Base-by-base conservation (phyloP, 2,113 vertebrate species). In the Emydura subglobosa region DNA sequence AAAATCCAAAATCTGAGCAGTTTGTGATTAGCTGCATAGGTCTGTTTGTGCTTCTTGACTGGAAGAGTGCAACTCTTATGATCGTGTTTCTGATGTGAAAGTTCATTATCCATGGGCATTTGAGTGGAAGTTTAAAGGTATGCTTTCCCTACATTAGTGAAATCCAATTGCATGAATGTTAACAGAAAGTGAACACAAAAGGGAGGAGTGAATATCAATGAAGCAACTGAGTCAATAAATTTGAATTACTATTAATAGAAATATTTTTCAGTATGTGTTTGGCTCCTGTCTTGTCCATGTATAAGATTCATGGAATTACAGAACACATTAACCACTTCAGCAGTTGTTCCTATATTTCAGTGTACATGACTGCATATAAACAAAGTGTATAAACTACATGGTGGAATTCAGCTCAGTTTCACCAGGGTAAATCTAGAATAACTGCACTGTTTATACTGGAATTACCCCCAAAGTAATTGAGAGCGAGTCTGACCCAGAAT, bases 211-310 rank as follows among this genome's bases (percentile, higher is more conserved):
- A 12, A 68, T 42, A 4, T 59, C 72, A 59, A 79, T 88, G 44
- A 86, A 96, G 34, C 44, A 86, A 72, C 39, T 39, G 54, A 47
- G 27, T 59, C 47, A 72, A 39, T 39, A 72, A 10, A 72, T 39
- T 34, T 72, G 65, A 51, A 68, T 42, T 78, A 47, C 24, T 25
- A 47, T 86, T 87, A 27, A 21, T 27, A 39, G 2, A 17, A 90
- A 34, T 9, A 34, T 5, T 84, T 54, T 57, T 7, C 31, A 65
- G 10, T 84, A 86, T 76, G 5, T 88, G 24, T 53, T 82, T 86
- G 21, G 49, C 25, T 82, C n/a, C 88, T 91, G 88, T 86, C n/a
- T 91, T 91, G 90, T 86, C 65, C 14, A 95, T 53, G 10, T 13
- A 11, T 49, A 44, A 61, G 57, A 72, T 53, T 44, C 53, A 29